Conservation (phyloP, 2,113 vertebrate genomes). For the Ovibos moschatus region DNA sequence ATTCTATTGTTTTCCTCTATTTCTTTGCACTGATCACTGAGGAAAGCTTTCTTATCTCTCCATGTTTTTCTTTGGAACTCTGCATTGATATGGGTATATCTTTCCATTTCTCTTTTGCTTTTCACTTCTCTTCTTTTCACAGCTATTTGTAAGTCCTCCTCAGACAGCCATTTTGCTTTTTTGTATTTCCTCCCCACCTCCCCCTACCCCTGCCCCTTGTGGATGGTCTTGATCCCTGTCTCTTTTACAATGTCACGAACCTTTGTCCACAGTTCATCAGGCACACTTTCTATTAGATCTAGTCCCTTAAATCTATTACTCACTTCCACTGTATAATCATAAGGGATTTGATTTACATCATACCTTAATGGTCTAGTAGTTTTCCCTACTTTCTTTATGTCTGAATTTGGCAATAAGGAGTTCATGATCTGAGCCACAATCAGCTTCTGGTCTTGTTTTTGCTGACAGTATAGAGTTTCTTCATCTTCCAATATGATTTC, state of each 20-base stretch:
- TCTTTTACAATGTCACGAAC: background rate
- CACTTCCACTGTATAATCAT: background rate
- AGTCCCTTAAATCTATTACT: background rate
- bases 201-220: accelerated
- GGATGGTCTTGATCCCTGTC: background rate
- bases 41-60: background rate
- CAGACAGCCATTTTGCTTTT: background rate
- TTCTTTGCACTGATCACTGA: background rate
- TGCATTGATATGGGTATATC: background rate
- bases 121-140: background rate
- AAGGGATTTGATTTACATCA: background rate
- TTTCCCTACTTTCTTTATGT: background rate
- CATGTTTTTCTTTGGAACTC: background rate
- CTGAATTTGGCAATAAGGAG: background rate
- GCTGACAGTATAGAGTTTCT: background rate
- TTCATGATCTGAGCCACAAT: background rate
- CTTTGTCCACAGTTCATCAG: background rate
- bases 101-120: background rate
- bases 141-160: background rate
- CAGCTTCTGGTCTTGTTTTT: background rate
- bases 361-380: background rate
- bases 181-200: background rate
- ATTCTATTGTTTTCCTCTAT: background rate
- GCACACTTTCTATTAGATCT: background rate
- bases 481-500: background rate